Percentiles rank a stretch among this genome's conserved stretches.
Evolutionary conservation across 2,797 vertebrate genomes (phyloP).

Genomic region (Myotis vivesi): DNA sequence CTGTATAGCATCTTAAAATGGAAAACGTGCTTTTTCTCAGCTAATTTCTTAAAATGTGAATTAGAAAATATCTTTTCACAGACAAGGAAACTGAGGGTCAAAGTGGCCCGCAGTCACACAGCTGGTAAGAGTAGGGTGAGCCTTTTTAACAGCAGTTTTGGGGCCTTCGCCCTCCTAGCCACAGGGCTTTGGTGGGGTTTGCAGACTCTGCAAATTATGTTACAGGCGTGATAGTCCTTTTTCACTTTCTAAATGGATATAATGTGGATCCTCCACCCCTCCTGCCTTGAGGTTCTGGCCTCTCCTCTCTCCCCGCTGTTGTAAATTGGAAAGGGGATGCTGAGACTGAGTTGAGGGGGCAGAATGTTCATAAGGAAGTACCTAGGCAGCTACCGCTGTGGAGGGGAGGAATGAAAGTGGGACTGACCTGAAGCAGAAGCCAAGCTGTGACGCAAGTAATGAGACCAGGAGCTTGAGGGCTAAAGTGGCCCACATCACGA

Average conservation of each 20-base stretch:
- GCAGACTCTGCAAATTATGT: background rate
- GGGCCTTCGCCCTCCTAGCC: background rate
- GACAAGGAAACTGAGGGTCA: background rate
- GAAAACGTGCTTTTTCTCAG: background rate
- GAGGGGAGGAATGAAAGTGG: background rate
- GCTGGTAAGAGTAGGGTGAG: background rate
- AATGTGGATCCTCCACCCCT: background rate
- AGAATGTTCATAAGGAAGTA: background rate
- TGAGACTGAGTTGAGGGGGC: background rate
- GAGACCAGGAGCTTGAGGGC: background rate
- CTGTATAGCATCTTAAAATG: background rate
- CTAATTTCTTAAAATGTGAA: constrained; percentile 18
- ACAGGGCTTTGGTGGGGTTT: background rate
- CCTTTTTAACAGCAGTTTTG: background rate
- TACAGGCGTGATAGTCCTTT: background rate
- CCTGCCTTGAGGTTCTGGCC: background rate
- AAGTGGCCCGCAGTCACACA: background rate
- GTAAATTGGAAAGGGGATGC: background rate
- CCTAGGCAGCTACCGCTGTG: background rate
- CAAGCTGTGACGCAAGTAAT: background rate
- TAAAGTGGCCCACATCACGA: fast-evolving
- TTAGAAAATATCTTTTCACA: background rate
- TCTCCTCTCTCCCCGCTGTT: background rate
- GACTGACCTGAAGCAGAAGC: background rate
- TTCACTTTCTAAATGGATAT: background rate